Conservation (phyloP, 2,797 vertebrate species). For the Cuculus canorus region DNA sequence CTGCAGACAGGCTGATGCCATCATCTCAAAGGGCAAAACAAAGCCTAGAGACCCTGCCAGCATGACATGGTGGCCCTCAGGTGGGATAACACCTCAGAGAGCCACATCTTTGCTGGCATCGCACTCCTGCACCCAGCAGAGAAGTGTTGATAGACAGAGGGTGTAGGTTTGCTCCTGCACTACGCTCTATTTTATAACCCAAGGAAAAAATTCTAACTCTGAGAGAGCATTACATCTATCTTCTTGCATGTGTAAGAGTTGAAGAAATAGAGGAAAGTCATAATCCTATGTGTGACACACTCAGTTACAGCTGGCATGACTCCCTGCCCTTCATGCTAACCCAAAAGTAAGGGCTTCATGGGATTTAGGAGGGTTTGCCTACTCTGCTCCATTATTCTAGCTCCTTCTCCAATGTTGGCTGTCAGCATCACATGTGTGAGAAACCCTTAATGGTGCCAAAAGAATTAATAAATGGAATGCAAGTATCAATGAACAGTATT, state of each 20-base stretch:
- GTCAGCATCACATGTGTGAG: neutral
- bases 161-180: neutral
- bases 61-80: neutral
- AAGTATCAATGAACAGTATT: neutral
- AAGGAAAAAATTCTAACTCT: neutral
- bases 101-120: neutral
- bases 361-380: neutral
- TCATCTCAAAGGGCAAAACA: neutral
- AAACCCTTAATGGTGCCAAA: neutral
- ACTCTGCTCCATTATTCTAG: neutral
- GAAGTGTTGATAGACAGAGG: neutral
- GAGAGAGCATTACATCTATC: neutral
- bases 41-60: neutral
- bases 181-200: neutral
- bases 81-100: neutral
- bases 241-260: fast-evolving
- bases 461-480: neutral
- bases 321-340: fast-evolving
- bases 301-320: neutral
- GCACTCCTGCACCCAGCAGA: neutral
- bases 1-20: neutral
- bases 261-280: neutral
- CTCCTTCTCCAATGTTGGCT: neutral
- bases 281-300: neutral
- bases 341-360: neutral